These are phyloP conservation scores for Leptestheria dahalacensis DNA, from an alignment of 1,140 invertebrate species.

Conservation along the genomic window DNA sequence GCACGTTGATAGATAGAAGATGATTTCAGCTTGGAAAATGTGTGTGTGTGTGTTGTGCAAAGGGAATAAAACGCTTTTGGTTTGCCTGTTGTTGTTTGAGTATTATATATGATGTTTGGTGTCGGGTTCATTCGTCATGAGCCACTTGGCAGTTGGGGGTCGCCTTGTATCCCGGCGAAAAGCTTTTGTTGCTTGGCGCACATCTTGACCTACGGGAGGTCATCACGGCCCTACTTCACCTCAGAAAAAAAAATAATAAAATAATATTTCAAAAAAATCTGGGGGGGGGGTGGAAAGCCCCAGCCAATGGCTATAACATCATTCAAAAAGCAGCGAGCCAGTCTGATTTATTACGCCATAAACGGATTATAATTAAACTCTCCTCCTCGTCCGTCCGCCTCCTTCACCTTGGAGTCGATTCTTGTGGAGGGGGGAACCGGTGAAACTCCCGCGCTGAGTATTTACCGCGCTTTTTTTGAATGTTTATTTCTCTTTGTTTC, in stretches of 20 bases:
- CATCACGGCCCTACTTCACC: too few species aligned
- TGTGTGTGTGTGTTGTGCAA: too few species aligned
- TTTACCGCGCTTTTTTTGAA: too few species aligned
- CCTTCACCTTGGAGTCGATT: not conserved
- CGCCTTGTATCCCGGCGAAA: not conserved
- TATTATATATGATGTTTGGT: conserved; percentile 11
- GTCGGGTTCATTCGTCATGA: conserved; percentile 11
- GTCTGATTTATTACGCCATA: not conserved
- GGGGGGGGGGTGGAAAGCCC: too few species aligned
- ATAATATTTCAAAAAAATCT: too few species aligned
- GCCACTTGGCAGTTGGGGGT: conserved; percentile 11
- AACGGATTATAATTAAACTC: not conserved
- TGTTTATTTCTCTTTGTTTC: too few species aligned
- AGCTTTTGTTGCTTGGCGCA: not conserved
- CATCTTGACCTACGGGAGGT: not conserved
- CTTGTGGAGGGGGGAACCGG: too few species aligned
- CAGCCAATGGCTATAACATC: not conserved
- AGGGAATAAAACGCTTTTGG: not conserved
- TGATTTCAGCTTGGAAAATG: too few species aligned
- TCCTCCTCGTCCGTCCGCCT: not conserved
- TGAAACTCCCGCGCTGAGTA: too few species aligned
- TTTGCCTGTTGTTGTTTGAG: not conserved
- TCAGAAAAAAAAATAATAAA: too few species aligned
- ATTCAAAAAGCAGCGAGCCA: not conserved
- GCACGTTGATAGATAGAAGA: too few species aligned